phyloP scores from a whole-genome alignment of 2,113 vertebrate species.

The Sprattus sprattus region DNA sequence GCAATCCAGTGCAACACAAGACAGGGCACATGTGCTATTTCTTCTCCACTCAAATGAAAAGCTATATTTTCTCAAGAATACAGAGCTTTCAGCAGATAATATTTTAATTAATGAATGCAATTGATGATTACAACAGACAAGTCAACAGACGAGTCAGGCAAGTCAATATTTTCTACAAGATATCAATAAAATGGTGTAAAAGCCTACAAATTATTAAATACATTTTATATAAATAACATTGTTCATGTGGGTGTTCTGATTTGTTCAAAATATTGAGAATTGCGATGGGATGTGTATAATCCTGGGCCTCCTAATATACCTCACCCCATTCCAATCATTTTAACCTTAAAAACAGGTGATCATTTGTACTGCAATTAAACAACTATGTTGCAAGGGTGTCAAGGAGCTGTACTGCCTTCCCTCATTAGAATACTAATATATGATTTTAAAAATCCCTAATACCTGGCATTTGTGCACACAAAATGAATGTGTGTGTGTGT shows the following conservation, averaged over 20 bases:
- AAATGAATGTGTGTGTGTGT: background rate
- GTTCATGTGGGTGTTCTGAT: background rate
- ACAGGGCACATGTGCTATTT: constrained; percentile 47
- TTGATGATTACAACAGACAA: background rate
- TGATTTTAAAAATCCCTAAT: background rate
- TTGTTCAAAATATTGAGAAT: background rate
- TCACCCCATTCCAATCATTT: background rate
- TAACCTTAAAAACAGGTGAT: background rate
- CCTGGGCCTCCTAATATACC: background rate
- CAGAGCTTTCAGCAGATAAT: background rate
- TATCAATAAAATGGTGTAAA: background rate
- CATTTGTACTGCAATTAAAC: background rate
- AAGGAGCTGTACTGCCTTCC: background rate
- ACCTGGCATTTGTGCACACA: background rate
- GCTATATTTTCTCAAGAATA: constrained; percentile 13
- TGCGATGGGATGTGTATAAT: background rate
- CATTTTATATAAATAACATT: background rate
- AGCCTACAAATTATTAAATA: background rate
- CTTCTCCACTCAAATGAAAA: background rate
- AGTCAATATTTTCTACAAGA: background rate
- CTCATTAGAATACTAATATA: background rate
- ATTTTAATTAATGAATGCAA: background rate
- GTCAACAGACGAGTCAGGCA: background rate
- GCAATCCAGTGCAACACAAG: constrained; percentile 70
- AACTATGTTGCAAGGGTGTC: background rate